phyloP scores from a whole-genome alignment of 2,797 vertebrate genomes.

The Peromyscus nudipes region DNA sequence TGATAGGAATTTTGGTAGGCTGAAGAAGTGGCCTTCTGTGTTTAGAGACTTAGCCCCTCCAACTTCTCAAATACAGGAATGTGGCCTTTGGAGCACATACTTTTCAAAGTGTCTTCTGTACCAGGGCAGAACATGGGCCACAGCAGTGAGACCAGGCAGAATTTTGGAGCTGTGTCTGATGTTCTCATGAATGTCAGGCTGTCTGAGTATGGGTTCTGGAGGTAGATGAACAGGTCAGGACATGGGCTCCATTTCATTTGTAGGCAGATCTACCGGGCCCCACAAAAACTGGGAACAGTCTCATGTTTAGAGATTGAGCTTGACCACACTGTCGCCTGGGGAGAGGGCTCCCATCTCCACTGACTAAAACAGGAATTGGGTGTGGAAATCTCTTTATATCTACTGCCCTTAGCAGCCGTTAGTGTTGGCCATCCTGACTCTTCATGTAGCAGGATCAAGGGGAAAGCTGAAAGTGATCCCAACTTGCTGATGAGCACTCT shows the following conservation, averaged over 20 bases:
- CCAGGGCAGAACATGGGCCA: neutral
- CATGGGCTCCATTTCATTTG: neutral
- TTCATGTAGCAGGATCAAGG: neutral
- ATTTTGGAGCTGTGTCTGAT: neutral
- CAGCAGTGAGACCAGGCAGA: neutral
- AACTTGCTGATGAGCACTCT: neutral
- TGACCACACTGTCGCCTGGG: neutral
- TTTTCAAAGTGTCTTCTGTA: neutral
- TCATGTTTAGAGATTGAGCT: neutral
- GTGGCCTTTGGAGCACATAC: neutral
- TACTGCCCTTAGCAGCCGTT: neutral
- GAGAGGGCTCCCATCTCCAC: neutral
- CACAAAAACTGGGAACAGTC: neutral
- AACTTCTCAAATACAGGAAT: neutral
- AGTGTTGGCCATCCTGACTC: neutral
- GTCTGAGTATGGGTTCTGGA: neutral
- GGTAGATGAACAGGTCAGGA: neutral
- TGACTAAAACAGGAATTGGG: neutral
- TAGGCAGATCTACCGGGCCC: neutral
- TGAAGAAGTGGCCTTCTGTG: slow-evolving; percentile 43
- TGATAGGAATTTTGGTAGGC: slow-evolving; percentile 36
- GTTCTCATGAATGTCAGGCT: neutral
- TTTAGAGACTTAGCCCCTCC: neutral
- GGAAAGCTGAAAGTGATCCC: neutral
- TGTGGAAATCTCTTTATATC: neutral